Base-by-base conservation (phyloP, 2,113 vertebrate genomes). In the Mus pahari region DNA sequence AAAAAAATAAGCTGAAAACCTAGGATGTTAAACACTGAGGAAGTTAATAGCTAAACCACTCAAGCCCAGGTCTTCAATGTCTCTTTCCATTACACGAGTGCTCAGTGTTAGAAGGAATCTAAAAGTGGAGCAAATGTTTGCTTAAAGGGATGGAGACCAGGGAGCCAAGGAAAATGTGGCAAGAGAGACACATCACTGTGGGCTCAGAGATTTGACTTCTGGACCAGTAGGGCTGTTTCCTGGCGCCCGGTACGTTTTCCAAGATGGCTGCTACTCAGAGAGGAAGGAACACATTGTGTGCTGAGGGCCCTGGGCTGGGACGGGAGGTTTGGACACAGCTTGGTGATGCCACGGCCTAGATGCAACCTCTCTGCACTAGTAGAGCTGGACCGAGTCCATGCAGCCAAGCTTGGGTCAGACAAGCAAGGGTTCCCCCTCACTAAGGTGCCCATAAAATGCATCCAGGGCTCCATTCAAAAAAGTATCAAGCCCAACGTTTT, bases 131-230 rank as follows among this genome's bases (percentile, higher is more conserved):
- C 48, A 62, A 96, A 91, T 98, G 92, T 98, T 97, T 98, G 91
- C 94, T 97, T 96, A 97, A 96, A 97, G 96, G 96, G 92, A 95
- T 95, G 97, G 95, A 95, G 82, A 70, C 94, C 13, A 10, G 94
- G 94, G 78, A 89, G 94, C 94, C 92, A 96, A 96, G 96, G 86
- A 97, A 96, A 97, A 97, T 94, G 95, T 95, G 95, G 95, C 89
- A 94, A 87, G 68, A 93, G 58, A 90, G 95, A 70, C 93, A 89
- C 81, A 86, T 78, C 53, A 82, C 92, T 95, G 93, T 66, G 89
- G 92, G 92, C 88, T 95, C 71, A 84, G 93, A 95, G 95, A 96
- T 71, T 92, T 93, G 71, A 92, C 77, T 90, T 55, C 10, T 94
- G 78, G 81, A 83, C 68, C 42, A 86, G 92, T 55, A 83, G 83